Conservation (phyloP, 2,888 invertebrate species). For the Drosophila cognata region DNA sequence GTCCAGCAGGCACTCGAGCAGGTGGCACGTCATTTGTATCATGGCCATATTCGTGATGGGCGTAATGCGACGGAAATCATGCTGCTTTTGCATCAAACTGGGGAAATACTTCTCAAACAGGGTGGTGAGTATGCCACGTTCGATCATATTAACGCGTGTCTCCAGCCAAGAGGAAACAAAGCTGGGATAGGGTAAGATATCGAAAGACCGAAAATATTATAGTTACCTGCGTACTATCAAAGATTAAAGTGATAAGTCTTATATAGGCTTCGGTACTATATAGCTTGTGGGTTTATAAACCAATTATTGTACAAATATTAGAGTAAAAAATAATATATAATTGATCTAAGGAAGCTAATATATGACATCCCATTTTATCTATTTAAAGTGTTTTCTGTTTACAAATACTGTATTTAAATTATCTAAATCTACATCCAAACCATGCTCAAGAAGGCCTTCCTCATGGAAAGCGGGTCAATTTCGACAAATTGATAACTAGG, state of each 20-base stretch:
- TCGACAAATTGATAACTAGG: background rate
- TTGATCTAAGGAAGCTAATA: background rate
- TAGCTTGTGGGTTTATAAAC: background rate
- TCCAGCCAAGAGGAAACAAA: conserved; percentile 96
- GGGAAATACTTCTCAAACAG: conserved; percentile 98
- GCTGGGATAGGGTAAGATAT: conserved; percentile 82
- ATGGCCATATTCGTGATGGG: conserved; percentile 96
- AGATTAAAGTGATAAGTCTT: background rate
- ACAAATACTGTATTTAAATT: background rate
- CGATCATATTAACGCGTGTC: conserved; percentile 89
- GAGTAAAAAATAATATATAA: background rate
- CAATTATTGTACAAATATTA: background rate
- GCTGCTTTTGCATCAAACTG: conserved; percentile 90
- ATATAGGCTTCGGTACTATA: background rate
- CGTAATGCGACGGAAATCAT: conserved; percentile 94
- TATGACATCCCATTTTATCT: background rate
- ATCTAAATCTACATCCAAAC: background rate
- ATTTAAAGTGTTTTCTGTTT: background rate
- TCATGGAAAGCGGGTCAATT: background rate
- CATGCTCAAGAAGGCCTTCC: background rate
- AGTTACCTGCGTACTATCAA: background rate
- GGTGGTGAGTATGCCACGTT: conserved; percentile 92
- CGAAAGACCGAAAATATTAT: background rate
- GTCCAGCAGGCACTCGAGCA: conserved; percentile 92
- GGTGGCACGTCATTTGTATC: conserved; percentile 94